phyloP scores from a whole-genome alignment of 2,797 vertebrate species.

The Pangasius larnaudii region DNA sequence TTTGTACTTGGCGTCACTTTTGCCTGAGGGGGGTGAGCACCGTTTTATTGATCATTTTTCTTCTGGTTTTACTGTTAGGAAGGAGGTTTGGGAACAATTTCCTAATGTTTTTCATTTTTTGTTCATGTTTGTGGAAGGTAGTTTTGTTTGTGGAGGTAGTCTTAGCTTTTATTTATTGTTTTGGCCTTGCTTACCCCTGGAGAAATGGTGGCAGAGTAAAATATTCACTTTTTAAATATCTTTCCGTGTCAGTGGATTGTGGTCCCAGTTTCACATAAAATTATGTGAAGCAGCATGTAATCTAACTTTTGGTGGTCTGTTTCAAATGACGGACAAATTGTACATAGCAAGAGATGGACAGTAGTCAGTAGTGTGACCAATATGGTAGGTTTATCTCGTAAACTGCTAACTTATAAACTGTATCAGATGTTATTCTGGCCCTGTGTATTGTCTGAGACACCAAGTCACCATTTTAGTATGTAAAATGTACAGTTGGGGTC shows the following conservation, averaged over 20 bases:
- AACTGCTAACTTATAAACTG: not conserved
- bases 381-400: not conserved
- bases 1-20: not conserved
- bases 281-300: not conserved
- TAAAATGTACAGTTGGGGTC: too few species aligned
- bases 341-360: not conserved
- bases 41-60: not conserved
- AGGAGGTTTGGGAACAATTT: not conserved
- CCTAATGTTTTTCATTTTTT: not conserved
- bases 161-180: not conserved
- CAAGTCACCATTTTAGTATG: not conserved
- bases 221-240: not conserved
- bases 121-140: not conserved
- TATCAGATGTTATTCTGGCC: too few species aligned
- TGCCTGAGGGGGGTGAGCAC: not conserved
- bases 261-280: not conserved
- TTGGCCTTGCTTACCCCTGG: not conserved
- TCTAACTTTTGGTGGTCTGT: not conserved
- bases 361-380: not conserved
- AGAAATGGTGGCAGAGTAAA: not conserved
- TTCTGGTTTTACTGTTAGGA: not conserved
- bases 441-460: not conserved
- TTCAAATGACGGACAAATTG: not conserved
- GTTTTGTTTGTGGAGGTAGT: not conserved
- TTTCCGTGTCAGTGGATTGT: not conserved